Evolutionary conservation across 2,888 invertebrate genomes (phyloP).

Genomic region (Cataglyphis livida): DNA sequence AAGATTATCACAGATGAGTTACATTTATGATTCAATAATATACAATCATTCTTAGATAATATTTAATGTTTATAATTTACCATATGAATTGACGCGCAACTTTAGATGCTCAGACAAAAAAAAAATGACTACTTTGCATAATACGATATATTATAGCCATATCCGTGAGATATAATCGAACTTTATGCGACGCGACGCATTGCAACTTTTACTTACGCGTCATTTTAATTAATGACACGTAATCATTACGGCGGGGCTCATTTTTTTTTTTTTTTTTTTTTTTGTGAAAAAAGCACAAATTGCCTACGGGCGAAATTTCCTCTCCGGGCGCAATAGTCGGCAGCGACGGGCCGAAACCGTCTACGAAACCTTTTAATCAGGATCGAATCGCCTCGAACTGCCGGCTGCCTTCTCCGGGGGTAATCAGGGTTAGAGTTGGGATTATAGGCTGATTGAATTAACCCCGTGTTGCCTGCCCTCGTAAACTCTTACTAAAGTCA

Average conservation of each 20-base stretch:
- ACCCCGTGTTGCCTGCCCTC: conserved; percentile 83
- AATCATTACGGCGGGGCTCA: conserved; percentile 29
- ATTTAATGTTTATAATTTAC: conserved; percentile 7
- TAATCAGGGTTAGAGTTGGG: conserved; percentile 84
- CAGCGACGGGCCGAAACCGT: conserved; percentile 64
- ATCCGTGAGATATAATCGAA: conserved; percentile 31
- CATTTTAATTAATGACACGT: conserved; percentile 44
- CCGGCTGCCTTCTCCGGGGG: conserved; percentile 69
- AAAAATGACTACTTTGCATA: conserved; percentile 36
- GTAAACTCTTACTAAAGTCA: conserved; percentile 85
- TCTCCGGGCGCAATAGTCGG: conserved; percentile 43
- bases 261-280: background rate
- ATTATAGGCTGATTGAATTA: conserved; percentile 85
- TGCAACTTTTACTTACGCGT: conserved; percentile 30
- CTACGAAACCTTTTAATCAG: conserved; percentile 78
- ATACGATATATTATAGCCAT: conserved; percentile 15
- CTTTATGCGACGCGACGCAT: conserved; percentile 13
- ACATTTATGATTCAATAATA: background rate
- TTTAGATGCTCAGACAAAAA: conserved; percentile 8
- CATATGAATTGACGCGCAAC: background rate
- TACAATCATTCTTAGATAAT: background rate
- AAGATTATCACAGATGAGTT: background rate
- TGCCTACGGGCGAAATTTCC: conserved; percentile 23
- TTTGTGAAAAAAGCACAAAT: conserved; percentile 29
- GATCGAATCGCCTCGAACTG: conserved; percentile 75